These are phyloP conservation scores for Leucoraja ocellata DNA, from an alignment of 2,797 vertebrate genomes.

Conservation along the genomic window DNA sequence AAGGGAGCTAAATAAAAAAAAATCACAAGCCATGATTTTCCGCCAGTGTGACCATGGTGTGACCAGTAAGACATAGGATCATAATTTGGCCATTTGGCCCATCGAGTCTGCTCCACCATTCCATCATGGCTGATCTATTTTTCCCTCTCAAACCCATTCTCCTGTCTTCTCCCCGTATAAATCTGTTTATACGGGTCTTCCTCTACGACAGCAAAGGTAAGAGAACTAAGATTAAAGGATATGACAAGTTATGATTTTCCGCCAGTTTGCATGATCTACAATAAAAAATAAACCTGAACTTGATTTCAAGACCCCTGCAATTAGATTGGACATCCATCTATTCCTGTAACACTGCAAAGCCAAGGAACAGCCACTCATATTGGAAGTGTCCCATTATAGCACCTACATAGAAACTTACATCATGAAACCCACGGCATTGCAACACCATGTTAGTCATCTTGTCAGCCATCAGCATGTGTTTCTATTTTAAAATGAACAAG, in stretches of 20 bases:
- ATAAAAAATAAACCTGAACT: neutral
- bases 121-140: too few species aligned
- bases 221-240: too few species aligned
- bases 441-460: slow-evolving; percentile 25
- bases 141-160: too few species aligned
- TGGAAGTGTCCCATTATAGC: slow-evolving; percentile 29
- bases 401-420: slow-evolving; percentile 13
- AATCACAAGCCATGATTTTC: neutral
- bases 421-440: slow-evolving; percentile 15
- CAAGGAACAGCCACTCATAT: slow-evolving; percentile 19
- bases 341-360: neutral
- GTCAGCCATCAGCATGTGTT: slow-evolving; percentile 16
- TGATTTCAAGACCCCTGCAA: too few species aligned
- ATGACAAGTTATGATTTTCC: neutral
- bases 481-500: slow-evolving; percentile 16
- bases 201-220: neutral
- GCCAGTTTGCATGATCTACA: neutral
- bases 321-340: neutral
- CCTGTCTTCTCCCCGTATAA: neutral
- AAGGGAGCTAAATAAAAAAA: too few species aligned
- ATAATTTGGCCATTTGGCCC: too few species aligned
- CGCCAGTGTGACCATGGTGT: neutral
- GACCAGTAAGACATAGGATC: too few species aligned
- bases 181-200: neutral
- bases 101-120: too few species aligned